Evolutionary conservation across 2,797 vertebrate genomes (phyloP).

Genomic region (Typhlichthys subterraneus): DNA sequence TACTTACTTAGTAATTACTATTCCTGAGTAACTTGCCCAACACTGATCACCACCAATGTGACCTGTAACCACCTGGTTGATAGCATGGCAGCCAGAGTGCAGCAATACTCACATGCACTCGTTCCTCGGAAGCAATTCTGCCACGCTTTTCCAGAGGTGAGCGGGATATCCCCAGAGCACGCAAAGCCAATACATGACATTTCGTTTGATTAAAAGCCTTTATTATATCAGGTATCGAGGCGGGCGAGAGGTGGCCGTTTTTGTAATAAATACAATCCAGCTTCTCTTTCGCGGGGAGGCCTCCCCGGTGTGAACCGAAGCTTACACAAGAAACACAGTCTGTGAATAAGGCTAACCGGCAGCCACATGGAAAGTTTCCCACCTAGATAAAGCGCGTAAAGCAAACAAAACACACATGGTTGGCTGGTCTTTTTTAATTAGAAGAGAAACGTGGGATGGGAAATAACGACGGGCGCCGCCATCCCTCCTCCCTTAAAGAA

Average conservation of each 20-base stretch:
- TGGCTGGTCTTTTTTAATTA: conserved; percentile 74
- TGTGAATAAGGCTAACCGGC: conserved; percentile 44
- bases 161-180: conserved; percentile 16
- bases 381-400: conserved; percentile 28
- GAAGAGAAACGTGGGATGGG: conserved; percentile 30
- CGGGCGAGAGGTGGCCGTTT: conserved; percentile 23
- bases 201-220: conserved; percentile 27
- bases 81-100: too few relatives aligned
- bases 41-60: too few relatives aligned
- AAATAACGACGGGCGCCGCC: conserved; percentile 46
- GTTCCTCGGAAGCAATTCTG: too few relatives aligned
- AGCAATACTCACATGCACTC: too few relatives aligned
- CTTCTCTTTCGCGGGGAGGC: conserved; percentile 4
- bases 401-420: conserved; percentile 45
- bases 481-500: conserved; percentile 47
- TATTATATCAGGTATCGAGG: conserved; percentile 11
- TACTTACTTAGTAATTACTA: too few relatives aligned
- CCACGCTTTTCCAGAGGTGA: conserved; percentile 12
- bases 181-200: conserved; percentile 10
- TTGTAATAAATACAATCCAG: conserved; percentile 35
- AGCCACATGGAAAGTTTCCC: conserved; percentile 19
- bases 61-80: too few relatives aligned
- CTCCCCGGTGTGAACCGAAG: conserved; percentile 29
- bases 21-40: too few relatives aligned
- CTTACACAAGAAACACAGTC: conserved; percentile 18